phyloP scores from a whole-genome alignment of 2,113 vertebrate species.

The Bubo blakistoni region DNA sequence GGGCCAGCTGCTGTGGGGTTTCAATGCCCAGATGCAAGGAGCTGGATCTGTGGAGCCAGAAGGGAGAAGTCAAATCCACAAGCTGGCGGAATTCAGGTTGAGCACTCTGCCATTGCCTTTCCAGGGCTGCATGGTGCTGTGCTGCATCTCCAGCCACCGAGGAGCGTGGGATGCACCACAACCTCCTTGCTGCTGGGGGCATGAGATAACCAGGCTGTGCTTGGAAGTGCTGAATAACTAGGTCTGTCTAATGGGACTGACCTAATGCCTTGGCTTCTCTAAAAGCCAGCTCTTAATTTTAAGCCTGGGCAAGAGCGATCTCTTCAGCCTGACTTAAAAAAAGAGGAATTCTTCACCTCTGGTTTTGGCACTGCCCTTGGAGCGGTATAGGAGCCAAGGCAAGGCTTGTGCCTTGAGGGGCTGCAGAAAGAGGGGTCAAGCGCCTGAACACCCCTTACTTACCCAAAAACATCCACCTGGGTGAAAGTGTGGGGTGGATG shows the following conservation, averaged over 20 bases:
- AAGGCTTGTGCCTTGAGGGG: not conserved
- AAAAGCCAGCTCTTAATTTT: not conserved
- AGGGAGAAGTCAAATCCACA: not conserved
- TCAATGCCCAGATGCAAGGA: not conserved
- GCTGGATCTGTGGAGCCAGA: not conserved
- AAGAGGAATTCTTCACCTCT: not conserved
- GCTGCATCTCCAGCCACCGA: not conserved
- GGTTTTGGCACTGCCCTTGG: not conserved
- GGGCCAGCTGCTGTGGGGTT: not conserved
- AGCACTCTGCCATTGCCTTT: not conserved
- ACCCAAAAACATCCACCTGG: not conserved
- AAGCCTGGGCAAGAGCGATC: not conserved
- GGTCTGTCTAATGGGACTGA: not conserved
- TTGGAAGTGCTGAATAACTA: not conserved
- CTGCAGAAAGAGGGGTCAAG: not conserved
- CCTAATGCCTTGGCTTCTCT: not conserved
- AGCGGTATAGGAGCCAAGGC: not conserved
- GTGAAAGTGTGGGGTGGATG: too few relatives aligned
- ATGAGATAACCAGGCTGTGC: not conserved
- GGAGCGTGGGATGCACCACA: not conserved
- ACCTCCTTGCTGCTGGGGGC: not conserved
- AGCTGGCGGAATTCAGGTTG: not conserved
- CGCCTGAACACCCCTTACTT: not conserved
- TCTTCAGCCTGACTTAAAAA: not conserved
- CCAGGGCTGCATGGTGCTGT: accelerated